Conservation (phyloP, 2,797 vertebrate species). For the Ispidina lecontei region DNA sequence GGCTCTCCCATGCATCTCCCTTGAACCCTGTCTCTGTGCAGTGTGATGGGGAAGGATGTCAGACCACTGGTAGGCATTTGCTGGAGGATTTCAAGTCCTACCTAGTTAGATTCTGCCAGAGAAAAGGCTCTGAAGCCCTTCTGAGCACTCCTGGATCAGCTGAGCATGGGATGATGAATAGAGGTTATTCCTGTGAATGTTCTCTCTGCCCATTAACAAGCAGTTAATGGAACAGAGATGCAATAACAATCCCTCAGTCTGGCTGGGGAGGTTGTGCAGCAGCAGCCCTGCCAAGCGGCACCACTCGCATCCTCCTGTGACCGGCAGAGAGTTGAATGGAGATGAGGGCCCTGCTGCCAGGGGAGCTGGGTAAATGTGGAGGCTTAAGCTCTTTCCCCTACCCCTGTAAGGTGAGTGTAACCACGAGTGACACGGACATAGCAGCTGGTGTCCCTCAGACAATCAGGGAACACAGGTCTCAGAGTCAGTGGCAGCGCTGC, state of each 20-base stretch:
- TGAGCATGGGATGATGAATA: neutral
- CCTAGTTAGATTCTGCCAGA: neutral
- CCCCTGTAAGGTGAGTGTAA: neutral
- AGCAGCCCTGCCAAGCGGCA: neutral
- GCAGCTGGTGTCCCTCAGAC: neutral
- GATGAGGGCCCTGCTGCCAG: neutral
- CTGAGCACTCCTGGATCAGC: neutral
- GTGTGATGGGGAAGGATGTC: neutral
- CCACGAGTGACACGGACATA: accelerated
- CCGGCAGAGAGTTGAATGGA: neutral
- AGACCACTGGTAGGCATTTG: neutral
- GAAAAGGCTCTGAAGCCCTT: neutral
- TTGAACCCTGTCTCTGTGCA: neutral
- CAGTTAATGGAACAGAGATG: conserved; percentile 1
- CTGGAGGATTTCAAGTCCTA: neutral
- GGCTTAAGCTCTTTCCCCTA: neutral
- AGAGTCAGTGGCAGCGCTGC: neutral
- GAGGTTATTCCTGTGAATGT: conserved; percentile 37
- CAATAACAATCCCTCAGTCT: conserved; percentile 20
- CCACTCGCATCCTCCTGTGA: neutral
- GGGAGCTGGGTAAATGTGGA: neutral
- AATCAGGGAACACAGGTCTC: neutral
- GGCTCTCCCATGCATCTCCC: neutral
- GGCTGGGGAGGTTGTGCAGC: neutral
- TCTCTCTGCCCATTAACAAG: conserved; percentile 27